These are phyloP conservation scores for Drosophila sulfurigaster DNA, from an alignment of 1,140 invertebrate genomes.

Conservation along the genomic window DNA sequence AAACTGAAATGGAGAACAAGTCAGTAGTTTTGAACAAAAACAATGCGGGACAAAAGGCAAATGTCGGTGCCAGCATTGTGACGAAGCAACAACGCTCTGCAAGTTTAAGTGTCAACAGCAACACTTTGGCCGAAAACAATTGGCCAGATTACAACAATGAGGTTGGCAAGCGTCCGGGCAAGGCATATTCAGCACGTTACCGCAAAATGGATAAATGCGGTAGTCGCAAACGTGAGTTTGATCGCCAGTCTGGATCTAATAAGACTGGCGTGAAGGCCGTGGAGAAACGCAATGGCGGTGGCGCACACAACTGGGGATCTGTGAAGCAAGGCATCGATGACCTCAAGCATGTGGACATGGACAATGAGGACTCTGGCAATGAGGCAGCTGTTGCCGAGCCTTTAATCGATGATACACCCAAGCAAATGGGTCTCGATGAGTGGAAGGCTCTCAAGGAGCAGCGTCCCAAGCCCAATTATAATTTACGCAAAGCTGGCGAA, in stretches of 20 bases:
- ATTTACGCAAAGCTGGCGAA: conserved; percentile 95
- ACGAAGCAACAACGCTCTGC: conserved; percentile 2
- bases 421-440: conserved; percentile 94
- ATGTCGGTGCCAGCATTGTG: too few species aligned
- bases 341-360: conserved; percentile 84
- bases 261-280: too few species aligned
- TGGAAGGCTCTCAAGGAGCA: conserved; percentile 92
- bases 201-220: conserved; percentile 86
- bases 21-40: conserved; percentile 84
- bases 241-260: too few species aligned
- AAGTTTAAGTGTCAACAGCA: conserved; percentile 55
- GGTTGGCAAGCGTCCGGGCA: conserved; percentile 81
- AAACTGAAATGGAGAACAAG: conserved; percentile 94
- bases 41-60: conserved; percentile 26
- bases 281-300: conserved; percentile 97
- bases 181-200: conserved; percentile 81
- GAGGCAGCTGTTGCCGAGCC: conserved; percentile 86
- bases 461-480: conserved; percentile 92
- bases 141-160: conserved; percentile 78
- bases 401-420: conserved; percentile 88
- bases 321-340: conserved; percentile 95
- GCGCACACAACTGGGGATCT: conserved; percentile 97
- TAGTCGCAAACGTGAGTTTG: conserved; percentile 90
- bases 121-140: conserved; percentile 16
- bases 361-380: conserved; percentile 85